Evolutionary conservation across 92 coral and sea anemone species (phyloP).

Genomic region (Blastomussa wellsi): DNA sequence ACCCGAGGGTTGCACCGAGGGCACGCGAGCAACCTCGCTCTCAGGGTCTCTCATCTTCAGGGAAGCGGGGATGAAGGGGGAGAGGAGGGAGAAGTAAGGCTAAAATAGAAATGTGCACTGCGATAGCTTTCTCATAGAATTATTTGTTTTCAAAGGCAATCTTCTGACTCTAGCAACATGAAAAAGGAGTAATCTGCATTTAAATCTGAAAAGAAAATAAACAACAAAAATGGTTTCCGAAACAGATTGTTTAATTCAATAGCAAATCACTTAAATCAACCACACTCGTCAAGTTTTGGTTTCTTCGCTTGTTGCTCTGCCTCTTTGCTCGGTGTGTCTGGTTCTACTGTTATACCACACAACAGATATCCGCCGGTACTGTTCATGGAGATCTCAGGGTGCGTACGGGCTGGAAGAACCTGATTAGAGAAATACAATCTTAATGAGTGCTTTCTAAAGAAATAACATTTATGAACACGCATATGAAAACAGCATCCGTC

Average conservation of each 20-base stretch:
- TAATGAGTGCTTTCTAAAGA: not conserved
- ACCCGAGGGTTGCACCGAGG: too few species aligned
- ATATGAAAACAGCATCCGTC: not conserved
- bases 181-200: too few species aligned
- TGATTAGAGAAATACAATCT: constrained; percentile 11
- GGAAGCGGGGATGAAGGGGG: too few species aligned
- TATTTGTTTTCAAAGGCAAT: too few species aligned
- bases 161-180: too few species aligned
- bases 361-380: constrained; percentile 92
- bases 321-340: constrained; percentile 37
- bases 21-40: too few species aligned
- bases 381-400: constrained; percentile 84
- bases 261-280: not conserved
- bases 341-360: constrained; percentile 87
- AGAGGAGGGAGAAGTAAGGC: too few species aligned
- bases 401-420: constrained; percentile 92
- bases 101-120: too few species aligned
- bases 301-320: constrained; percentile 35
- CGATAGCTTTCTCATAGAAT: too few species aligned
- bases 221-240: not conserved
- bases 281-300: constrained; percentile 40
- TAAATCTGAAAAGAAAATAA: not conserved
- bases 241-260: not conserved
- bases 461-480: not conserved
- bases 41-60: too few species aligned